Evolutionary conservation across 2,797 vertebrate species (phyloP), one percentile per base, ranked within the genome.

Genomic region (Xerus rutilus): DNA sequence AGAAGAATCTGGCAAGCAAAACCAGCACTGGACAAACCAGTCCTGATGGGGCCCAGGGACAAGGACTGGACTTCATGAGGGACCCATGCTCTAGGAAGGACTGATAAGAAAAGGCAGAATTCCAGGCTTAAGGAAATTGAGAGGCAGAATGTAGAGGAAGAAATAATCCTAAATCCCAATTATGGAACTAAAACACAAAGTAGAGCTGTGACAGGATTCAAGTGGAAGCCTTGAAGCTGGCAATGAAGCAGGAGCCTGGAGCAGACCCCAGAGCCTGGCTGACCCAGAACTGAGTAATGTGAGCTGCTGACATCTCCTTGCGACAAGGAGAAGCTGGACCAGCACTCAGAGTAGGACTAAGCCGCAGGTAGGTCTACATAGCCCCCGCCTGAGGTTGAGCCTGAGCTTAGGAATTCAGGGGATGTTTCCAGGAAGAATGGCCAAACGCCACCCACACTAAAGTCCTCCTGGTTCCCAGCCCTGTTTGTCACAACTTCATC

Each of bases 271-370:
- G 39, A 91, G 45, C 57, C 84, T 81, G 30, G 83, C 76, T 45
- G 2, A 83, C 54, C n/a, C 2, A 2, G 28, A 2, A 20, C 1
- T 1, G n/a, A 89, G 7, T 20, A 5, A 52, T 3, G 8, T 3
- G 32, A 86, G 12, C 47, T 30, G 32, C 43, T 93, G 69, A 13
- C 5, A 35, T 45, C 30, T 81, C 62, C 69, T 57, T 10, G 25
- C 5, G 35, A 25, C 18, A 25, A 57, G 64, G 64, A 74, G 21
- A 43, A 72, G 7, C 17, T 20, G 15, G 43, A 59, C 52, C 6
- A 17, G 28, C 23, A 9, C 49, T 73, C 57, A 32, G 11, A 2
- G 2, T 4, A 20, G 23, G 17, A 10, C 73, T 64, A 43, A 45
- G 35, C 20, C 32, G 62, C 72, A 73, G 64, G n/a, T 35, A 35